Conservation (phyloP, 2,888 invertebrate species). For the Melanargia galathea region DNA sequence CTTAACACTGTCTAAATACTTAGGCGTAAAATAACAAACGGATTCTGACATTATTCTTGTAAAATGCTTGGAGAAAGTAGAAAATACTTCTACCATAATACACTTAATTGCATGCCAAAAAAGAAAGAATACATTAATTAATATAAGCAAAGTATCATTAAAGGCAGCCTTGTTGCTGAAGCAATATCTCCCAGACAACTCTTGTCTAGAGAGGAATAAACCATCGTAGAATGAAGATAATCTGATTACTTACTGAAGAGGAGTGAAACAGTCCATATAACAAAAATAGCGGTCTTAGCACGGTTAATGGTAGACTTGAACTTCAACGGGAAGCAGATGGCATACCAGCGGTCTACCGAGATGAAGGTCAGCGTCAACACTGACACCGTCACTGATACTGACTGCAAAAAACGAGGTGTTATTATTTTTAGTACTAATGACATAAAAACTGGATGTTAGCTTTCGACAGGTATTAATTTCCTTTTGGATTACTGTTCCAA, state of each 20-base stretch:
- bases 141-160: no score
- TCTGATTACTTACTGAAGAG: conserved; percentile 83
- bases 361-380: conserved; percentile 93
- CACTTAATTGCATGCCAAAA: no score
- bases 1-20: not conserved
- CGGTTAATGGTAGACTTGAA: conserved; percentile 89
- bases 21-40: not conserved
- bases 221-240: no score
- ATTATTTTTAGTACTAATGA: not conserved
- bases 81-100: no score
- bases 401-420: conserved; percentile 81
- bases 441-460: not conserved
- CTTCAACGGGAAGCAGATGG: conserved; percentile 91
- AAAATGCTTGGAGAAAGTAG: no score
- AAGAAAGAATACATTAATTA: no score
- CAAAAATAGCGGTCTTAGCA: conserved; percentile 86
- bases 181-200: no score
- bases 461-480: no score
- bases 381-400: conserved; percentile 92
- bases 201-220: no score
- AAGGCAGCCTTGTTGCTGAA: no score
- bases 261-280: conserved; percentile 89
- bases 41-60: not conserved
- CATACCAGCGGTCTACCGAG: conserved; percentile 94
- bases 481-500: no score